phyloP scores from a whole-genome alignment of 2,888 invertebrate genomes.

The Apotomis turbidana region DNA sequence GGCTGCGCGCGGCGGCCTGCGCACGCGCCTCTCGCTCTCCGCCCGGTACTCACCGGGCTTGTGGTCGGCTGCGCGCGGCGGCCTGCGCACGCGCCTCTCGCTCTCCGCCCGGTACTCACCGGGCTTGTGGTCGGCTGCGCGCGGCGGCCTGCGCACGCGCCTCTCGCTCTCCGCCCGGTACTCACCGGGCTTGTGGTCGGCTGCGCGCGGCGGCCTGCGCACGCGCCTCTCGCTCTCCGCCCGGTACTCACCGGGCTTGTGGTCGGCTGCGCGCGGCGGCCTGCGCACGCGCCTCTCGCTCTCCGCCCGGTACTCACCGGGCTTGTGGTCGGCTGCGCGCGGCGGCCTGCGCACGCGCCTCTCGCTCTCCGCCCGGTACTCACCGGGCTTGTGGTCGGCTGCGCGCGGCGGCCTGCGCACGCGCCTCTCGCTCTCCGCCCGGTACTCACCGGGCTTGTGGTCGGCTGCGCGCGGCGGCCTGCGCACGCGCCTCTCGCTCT shows the following conservation, averaged over 20 bases:
- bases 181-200: conserved; percentile 36
- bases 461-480: conserved; percentile 41
- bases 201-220: conserved; percentile 42
- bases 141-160: conserved; percentile 45
- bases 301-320: no score
- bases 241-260: conserved; percentile 31
- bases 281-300: conserved; percentile 53
- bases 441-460: conserved; percentile 32
- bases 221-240: conserved; percentile 56
- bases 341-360: conserved; percentile 46
- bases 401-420: conserved; percentile 44
- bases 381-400: conserved; percentile 36
- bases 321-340: conserved; percentile 36
- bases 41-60: conserved; percentile 28
- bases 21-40: conserved; percentile 54
- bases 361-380: no score
- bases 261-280: conserved; percentile 40
- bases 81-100: conserved; percentile 52
- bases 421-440: conserved; percentile 56
- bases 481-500: conserved; percentile 54
- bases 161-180: no score
- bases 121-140: conserved; percentile 36
- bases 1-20: conserved; percentile 42
- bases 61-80: conserved; percentile 41
- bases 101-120: no score